Base-by-base conservation (phyloP, 2,113 vertebrate species). In the Poicephalus gulielmi region DNA sequence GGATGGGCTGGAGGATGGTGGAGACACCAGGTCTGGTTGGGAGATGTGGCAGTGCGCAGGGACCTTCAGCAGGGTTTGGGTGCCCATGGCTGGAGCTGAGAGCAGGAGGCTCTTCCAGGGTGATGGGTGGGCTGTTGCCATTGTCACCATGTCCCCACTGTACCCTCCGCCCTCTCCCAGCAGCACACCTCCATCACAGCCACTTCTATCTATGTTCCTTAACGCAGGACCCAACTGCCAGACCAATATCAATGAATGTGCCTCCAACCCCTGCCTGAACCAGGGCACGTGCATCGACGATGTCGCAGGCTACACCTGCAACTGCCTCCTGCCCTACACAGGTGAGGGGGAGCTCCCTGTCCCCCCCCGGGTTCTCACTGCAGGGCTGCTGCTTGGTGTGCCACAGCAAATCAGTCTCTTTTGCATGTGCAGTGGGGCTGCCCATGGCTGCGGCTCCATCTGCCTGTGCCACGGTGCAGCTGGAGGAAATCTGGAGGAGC, bases 211-310 rank as follows among this genome's bases (percentile, higher is more conserved):
- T 17, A 0, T 7, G 73, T 53, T 55, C 16, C 31, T 30, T 66
- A 28, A 57, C 63, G 0, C 82, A 99, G 99, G 99, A 49, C 99
- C 99, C 88, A 99, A 99, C 97, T 99, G 99, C 94, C 99, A 99
- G 96, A 99, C 98, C 87, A 99, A 99, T 90, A 99, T 99, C 97
- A 99, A 99, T 0, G 99, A 99, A 78, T 99, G 99, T 6, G 99
- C 99, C 4, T 99, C 99, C 95, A 99, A 99, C 97, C 99, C 99
- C 0, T 99, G 99, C 97, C 98, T 99, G 88, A 99, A 99, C 97
- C 99, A 99, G 93, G 99, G 99, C 75, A 99, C 98, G 0, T 99
- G 99, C 94, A 99, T 99, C 0, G 99, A 99, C 1, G 99, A 99
- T 0, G 98, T 99, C 1, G 99, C 99, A 0, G 99, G 99, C 33